phyloP scores from a whole-genome alignment of 2,113 vertebrate genomes.

The Cavia aperea region DNA sequence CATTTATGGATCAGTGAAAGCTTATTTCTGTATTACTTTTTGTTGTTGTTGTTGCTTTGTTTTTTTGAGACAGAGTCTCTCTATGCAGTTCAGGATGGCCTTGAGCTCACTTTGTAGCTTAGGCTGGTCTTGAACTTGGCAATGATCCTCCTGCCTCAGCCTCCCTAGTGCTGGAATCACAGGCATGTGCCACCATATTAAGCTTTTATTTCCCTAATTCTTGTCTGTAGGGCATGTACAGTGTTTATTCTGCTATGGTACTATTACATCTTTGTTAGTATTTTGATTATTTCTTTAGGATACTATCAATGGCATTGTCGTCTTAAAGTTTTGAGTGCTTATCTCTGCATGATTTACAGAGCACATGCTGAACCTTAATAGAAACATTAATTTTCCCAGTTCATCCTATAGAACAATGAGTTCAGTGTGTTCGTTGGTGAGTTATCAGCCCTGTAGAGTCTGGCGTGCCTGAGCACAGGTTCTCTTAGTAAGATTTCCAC shows the following conservation, averaged over 20 bases:
- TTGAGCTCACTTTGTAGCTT: no score
- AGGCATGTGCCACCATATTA: no score
- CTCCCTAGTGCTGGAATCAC: no score
- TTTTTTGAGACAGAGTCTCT: no score
- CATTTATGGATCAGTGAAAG: not conserved
- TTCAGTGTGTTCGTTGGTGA: constrained; percentile 2
- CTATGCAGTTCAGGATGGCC: no score
- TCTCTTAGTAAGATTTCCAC: not conserved
- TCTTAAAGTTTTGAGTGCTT: constrained; percentile 21
- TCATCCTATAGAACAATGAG: not conserved
- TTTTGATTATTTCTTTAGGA: constrained; percentile 3
- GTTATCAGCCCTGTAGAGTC: not conserved
- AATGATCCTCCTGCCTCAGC: no score
- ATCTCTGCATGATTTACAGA: constrained; percentile 10
- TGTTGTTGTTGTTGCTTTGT: no score
- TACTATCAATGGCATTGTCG: not conserved
- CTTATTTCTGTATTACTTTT: not conserved
- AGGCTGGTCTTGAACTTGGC: no score
- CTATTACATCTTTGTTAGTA: not conserved
- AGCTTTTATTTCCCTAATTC: not conserved
- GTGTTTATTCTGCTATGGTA: not conserved
- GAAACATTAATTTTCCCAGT: not conserved
- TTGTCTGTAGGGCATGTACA: not conserved
- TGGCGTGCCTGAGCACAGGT: not conserved
- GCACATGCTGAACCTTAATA: not conserved